phyloP scores from a whole-genome alignment of 2,797 vertebrate genomes.

The Euphonia xanthogaster region DNA sequence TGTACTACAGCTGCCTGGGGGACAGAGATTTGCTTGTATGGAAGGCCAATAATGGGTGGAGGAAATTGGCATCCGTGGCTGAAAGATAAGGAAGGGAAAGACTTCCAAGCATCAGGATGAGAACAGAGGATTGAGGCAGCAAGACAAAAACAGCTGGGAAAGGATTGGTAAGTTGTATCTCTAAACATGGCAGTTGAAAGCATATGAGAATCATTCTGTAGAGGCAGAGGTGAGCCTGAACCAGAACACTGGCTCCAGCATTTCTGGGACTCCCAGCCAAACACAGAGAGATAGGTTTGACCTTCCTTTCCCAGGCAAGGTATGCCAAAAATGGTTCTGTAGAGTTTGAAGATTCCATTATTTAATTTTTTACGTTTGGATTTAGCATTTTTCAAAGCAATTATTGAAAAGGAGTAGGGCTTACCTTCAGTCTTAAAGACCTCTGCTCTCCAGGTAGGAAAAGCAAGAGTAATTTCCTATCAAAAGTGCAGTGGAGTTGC shows the following conservation, averaged over 20 bases:
- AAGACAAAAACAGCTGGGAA: neutral
- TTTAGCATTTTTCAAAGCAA: conserved; percentile 30
- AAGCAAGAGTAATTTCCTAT: neutral
- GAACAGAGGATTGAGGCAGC: neutral
- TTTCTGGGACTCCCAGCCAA: neutral
- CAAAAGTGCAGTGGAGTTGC: neutral
- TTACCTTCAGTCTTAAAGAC: neutral
- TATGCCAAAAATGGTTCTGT: neutral
- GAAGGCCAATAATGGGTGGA: neutral
- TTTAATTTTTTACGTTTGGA: neutral
- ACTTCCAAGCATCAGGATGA: neutral
- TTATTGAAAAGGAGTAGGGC: neutral
- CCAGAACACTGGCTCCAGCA: neutral
- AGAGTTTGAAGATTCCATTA: neutral
- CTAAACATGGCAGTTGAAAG: neutral
- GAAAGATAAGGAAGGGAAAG: neutral
- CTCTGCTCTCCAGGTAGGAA: neutral
- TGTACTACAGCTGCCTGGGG: neutral
- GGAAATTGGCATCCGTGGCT: neutral
- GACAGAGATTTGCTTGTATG: neutral
- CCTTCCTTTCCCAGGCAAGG: neutral
- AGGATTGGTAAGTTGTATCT: neutral
- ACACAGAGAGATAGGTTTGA: neutral
- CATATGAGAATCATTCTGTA: neutral
- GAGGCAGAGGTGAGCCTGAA: neutral